Evolutionary conservation across 2,888 invertebrate genomes (phyloP), one percentile per base, ranked within the genome.

Genomic region (Augiades crinisus): DNA sequence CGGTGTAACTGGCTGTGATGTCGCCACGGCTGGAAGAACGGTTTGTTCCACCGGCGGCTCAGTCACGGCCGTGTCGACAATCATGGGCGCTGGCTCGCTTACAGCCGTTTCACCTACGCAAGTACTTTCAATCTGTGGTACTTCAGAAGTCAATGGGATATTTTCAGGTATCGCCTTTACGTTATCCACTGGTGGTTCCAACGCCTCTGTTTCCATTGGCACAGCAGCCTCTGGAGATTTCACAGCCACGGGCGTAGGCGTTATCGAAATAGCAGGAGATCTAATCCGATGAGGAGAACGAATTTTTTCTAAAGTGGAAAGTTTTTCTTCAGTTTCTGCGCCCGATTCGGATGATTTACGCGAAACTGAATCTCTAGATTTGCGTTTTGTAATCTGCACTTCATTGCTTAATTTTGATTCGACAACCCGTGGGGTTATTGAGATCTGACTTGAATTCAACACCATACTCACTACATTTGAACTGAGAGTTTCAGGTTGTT

Each of bases 371-470:
- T 84, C 81, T 55, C 75, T 73, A 0, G 85, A 78, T 58, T 76
- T 81, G 1, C 80, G 72, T 57, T 81, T 84, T 0, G 69, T 67
- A 19, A 79, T 70, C 58, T 80, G 70, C 31, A 78, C 62, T 43
- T 81, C 83, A 56, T 60, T 75, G 37, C 62, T 67, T 10, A 66
- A 43, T 55, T 78, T 83, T 0, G 71, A 36, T 13, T 84, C 83
- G 2, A 78, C 44, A 7, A 72, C 68, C 3, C 88, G 74, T 6
- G 86, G 79, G 1, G 82, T 84, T 56, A 89, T 82, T 1, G 88
- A 87, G 53, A 89, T 82, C 65, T 88, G 85, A 62, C 73, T 79
- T 8, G 86, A 76, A 57, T 88, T 88, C 52, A 89, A 62, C 22
- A 75, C 67, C 14, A 79, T 70, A 8, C 78, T 72, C 4, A 63